Conservation (phyloP, 2,888 invertebrate genomes). For the Erebia aethiops region DNA sequence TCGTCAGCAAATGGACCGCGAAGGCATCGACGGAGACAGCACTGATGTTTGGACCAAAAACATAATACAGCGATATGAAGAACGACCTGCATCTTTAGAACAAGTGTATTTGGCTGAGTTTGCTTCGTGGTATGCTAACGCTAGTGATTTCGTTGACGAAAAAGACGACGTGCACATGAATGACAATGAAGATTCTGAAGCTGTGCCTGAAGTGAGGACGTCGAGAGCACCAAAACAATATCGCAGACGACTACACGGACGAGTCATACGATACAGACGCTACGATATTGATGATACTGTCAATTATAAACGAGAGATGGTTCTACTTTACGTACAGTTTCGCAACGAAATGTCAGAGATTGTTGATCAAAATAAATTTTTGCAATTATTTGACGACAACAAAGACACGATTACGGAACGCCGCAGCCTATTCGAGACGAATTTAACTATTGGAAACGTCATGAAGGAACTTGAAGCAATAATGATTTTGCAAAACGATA, state of each 20-base stretch:
- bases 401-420: conserved; percentile 48
- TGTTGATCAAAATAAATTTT: conserved; percentile 39
- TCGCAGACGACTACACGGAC: conserved; percentile 46
- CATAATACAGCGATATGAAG: conserved; percentile 61
- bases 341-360: conserved; percentile 38
- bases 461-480: conserved; percentile 48
- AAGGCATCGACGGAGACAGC: conserved; percentile 49
- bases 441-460: conserved; percentile 53
- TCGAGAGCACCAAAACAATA: conserved; percentile 43
- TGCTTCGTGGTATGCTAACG: conserved; percentile 50
- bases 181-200: conserved; percentile 48
- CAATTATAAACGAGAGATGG: conserved; percentile 53
- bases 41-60: conserved; percentile 63
- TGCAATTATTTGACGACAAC: conserved; percentile 48
- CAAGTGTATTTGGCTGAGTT: conserved; percentile 57
- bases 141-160: conserved; percentile 49
- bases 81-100: conserved; percentile 54
- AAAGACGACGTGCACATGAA: conserved; percentile 51
- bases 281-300: conserved; percentile 52
- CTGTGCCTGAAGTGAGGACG: conserved; percentile 43
- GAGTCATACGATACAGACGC: conserved; percentile 53
- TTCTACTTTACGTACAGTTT: conserved; percentile 36
- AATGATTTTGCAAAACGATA: conserved; percentile 46
- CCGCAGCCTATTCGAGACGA: conserved; percentile 48
- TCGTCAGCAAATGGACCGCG: conserved; percentile 51